A percentile compares a stretch with the other conserved stretches of the same genome.
phyloP scores from a whole-genome alignment of 2,888 invertebrate species.

The Phorcus lineatus region DNA sequence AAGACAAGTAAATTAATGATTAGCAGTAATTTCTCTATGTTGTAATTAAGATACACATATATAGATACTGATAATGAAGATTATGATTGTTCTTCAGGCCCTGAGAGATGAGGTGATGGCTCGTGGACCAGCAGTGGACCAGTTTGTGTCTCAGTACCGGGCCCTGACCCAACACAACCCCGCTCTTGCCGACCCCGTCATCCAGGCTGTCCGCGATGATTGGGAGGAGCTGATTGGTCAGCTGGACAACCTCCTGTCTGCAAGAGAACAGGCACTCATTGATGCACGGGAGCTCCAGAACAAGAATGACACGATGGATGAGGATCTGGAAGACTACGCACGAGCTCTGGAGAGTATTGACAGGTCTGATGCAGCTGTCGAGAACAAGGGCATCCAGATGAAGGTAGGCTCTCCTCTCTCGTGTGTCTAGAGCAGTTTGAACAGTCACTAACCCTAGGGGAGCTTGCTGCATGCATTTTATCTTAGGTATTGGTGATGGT shows the following conservation, averaged over 20 bases:
- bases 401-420: constrained; percentile 52
- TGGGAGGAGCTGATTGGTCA: constrained; percentile 55
- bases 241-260: constrained; percentile 64
- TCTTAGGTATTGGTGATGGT: background rate
- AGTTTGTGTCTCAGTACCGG: constrained; percentile 63
- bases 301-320: constrained; percentile 64
- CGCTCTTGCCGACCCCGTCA: constrained; percentile 62
- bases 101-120: constrained; percentile 86
- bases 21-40: too few relatives aligned
- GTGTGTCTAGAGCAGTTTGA: too few relatives aligned
- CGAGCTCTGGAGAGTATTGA: constrained; percentile 68
- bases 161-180: constrained; percentile 68
- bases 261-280: constrained; percentile 55
- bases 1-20: too few relatives aligned
- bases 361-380: constrained; percentile 54
- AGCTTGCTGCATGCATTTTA: constrained; percentile 11
- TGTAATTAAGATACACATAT: too few relatives aligned
- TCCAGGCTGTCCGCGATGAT: constrained; percentile 65
- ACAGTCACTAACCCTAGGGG: too few relatives aligned
- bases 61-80: too few relatives aligned
- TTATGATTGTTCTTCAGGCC: constrained; percentile 81
- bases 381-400: constrained; percentile 55
- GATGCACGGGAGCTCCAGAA: constrained; percentile 58
- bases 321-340: constrained; percentile 66
- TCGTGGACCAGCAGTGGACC: constrained; percentile 83